Evolutionary conservation across 1,140 invertebrate genomes (phyloP).

Genomic region (Eufriesea mexicana): DNA sequence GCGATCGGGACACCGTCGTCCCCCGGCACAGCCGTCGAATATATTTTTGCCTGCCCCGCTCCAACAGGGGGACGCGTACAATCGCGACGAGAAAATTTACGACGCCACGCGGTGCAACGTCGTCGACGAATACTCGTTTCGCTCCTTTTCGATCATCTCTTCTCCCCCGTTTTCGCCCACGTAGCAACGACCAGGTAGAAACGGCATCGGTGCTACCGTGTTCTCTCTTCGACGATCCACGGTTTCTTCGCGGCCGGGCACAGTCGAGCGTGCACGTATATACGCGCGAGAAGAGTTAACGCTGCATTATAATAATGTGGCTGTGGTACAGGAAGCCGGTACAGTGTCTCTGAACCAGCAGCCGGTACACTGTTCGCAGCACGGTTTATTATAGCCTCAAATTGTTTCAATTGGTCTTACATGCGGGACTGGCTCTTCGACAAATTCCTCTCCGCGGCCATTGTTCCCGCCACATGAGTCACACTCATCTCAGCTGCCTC

Average conservation of each 20-base stretch:
- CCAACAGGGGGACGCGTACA: not conserved
- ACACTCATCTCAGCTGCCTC: slow-evolving; percentile 44
- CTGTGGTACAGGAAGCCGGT: slow-evolving; percentile 31
- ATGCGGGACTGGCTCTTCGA: slow-evolving; percentile 55
- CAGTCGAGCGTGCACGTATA: not conserved
- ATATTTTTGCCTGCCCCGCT: not conserved
- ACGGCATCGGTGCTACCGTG: not conserved
- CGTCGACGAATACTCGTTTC: not conserved
- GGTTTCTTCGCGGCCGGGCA: not conserved
- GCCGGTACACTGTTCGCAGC: slow-evolving; percentile 20
- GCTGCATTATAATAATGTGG: slow-evolving; percentile 40
- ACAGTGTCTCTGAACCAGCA: slow-evolving; percentile 27
- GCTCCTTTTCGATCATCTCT: slow-evolving; percentile 2
- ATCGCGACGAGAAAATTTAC: slow-evolving; percentile 23
- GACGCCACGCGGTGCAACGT: not conserved
- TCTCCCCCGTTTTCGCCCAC: slow-evolving; percentile 15
- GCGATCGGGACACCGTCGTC: not conserved
- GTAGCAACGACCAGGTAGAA: not conserved
- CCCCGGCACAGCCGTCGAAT: not conserved
- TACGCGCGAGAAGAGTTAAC: slow-evolving; percentile 3
- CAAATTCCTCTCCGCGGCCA: slow-evolving; percentile 47
- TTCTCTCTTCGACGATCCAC: not conserved
- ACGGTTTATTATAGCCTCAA: slow-evolving; percentile 52
- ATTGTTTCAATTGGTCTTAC: slow-evolving; percentile 62
- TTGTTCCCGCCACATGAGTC: slow-evolving; percentile 49